Evolutionary conservation across 1,140 invertebrate genomes (phyloP).

Genomic region (Scylla paramamosain): DNA sequence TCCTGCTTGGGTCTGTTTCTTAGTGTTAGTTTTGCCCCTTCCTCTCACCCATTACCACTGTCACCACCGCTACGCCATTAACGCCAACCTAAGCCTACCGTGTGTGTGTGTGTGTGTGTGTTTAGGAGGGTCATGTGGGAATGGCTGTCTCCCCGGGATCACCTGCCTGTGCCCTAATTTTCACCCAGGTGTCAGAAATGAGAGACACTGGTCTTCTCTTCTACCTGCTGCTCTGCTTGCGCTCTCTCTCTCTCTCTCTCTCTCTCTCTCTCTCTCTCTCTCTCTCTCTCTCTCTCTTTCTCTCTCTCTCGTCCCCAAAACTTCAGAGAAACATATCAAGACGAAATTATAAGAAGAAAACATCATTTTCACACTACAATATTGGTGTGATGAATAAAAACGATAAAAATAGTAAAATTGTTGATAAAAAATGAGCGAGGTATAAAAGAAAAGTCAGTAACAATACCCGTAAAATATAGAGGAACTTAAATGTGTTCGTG

Average conservation of each 20-base stretch:
- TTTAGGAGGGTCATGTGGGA: background rate
- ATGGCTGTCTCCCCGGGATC: background rate
- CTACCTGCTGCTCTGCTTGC: background rate
- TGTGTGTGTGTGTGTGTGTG: conserved; percentile 26
- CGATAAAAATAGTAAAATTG: too few species aligned
- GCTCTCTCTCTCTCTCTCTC: conserved; percentile 50
- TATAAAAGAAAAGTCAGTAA: too few species aligned
- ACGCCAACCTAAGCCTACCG: background rate
- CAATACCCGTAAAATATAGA: too few species aligned
- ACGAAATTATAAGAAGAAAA: too few species aligned
- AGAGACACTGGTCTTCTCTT: background rate
- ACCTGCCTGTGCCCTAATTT: conserved; percentile 5
- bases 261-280: conserved; percentile 52
- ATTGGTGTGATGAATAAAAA: too few species aligned
- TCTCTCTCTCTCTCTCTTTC: conserved; percentile 50
- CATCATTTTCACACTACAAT: too few species aligned
- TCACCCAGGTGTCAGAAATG: conserved; percentile 40
- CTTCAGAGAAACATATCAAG: background rate
- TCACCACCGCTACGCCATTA: background rate
- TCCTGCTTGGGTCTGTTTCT: background rate
- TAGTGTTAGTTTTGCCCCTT: background rate
- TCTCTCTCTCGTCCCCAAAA: conserved; percentile 37
- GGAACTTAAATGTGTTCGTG: too few species aligned
- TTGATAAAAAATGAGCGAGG: too few species aligned
- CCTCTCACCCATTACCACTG: background rate